These are phyloP conservation scores for Tichodroma muraria DNA, from an alignment of 2,113 vertebrate species.

Conservation along the genomic window DNA sequence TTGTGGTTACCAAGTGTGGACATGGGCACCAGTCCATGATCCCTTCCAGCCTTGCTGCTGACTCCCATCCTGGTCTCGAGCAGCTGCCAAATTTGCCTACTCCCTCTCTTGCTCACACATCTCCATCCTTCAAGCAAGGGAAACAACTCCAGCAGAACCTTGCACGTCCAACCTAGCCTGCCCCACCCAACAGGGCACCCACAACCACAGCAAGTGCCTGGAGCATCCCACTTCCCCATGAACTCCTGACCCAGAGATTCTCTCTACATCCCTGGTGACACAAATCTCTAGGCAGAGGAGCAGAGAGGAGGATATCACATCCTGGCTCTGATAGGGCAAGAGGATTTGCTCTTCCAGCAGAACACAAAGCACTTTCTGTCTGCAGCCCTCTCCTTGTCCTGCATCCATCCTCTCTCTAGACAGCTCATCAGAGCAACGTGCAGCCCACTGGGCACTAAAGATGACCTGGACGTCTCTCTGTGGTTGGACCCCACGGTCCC, in stretches of 20 bases:
- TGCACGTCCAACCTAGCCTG: background rate
- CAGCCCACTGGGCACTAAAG: background rate
- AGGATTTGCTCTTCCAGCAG: background rate
- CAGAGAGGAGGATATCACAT: background rate
- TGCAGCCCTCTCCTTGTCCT: background rate
- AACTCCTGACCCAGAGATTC: background rate
- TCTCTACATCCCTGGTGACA: background rate
- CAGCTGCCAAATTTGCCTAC: background rate
- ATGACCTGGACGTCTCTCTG: background rate
- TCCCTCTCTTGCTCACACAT: background rate
- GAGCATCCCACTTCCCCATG: background rate
- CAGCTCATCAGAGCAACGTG: background rate
- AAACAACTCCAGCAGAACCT: background rate
- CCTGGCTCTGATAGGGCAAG: background rate
- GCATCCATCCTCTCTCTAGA: background rate
- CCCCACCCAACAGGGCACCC: background rate
- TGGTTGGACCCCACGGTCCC: background rate
- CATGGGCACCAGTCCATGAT: fast-evolving
- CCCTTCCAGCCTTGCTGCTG: background rate
- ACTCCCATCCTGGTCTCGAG: background rate
- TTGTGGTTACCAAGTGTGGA: background rate
- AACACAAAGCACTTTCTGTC: background rate
- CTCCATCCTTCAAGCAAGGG: background rate
- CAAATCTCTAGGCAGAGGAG: background rate
- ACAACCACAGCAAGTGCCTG: background rate